These are phyloP conservation scores for Phyto melanocephala DNA, from an alignment of 2,888 invertebrate species.

Conservation along the genomic window DNA sequence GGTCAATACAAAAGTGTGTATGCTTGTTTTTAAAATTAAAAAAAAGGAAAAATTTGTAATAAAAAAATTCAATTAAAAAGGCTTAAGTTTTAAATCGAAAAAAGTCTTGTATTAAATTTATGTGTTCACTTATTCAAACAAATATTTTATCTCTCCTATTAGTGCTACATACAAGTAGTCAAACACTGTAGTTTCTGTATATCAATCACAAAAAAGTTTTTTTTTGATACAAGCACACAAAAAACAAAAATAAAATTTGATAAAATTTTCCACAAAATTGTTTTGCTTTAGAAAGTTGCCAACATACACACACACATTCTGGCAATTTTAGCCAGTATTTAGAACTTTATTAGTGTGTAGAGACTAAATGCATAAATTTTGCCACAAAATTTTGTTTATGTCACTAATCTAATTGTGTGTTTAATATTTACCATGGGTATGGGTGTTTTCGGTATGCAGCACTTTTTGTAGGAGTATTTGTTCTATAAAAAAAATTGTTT, in stretches of 20 bases:
- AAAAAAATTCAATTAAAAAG: constrained; percentile 55
- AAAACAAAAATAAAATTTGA: constrained; percentile 39
- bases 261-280: constrained; percentile 50
- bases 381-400: constrained; percentile 55
- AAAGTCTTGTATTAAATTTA: constrained; percentile 1
- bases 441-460: neutral
- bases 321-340: neutral
- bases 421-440: neutral
- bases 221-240: neutral
- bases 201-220: constrained; percentile 29
- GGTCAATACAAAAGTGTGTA: neutral
- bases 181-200: constrained; percentile 8
- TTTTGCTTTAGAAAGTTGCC: constrained; percentile 12
- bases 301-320: neutral
- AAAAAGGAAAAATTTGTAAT: neutral
- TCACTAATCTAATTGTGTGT: constrained; percentile 52
- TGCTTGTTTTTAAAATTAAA: no score
- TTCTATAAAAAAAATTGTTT: neutral
- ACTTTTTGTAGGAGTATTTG: neutral
- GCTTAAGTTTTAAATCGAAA: constrained; percentile 40
- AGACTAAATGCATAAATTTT: constrained; percentile 20
- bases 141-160: neutral
- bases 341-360: constrained; percentile 5
- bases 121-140: neutral
- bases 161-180: neutral